Base-by-base conservation (phyloP, 2,888 invertebrate species). In the Phasia obesa region DNA sequence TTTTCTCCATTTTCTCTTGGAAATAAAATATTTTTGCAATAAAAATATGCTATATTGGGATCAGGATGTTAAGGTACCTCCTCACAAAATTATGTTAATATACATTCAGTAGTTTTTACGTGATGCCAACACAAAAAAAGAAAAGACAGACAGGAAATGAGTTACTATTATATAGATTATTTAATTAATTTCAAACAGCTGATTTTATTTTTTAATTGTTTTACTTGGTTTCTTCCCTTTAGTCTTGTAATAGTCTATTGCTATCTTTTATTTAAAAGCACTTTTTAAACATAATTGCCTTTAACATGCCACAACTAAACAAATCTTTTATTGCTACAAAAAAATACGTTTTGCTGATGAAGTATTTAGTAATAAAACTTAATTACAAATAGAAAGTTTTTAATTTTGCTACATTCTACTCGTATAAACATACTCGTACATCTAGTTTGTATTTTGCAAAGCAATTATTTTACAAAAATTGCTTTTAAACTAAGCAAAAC, bases 271-370 rank as follows among this genome's bases (percentile, higher is more conserved):
- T 21, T 19, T 62, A 25, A 35, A 65, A 35, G 23, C 69, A 74
- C 69, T 80, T 80, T 47, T 21, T 7, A 57, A 74, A 69, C 62
- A 76, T 81, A 76, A 81, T 81, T 71, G 59, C 70, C 65, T 76
- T 64, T 17, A 64, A 76, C 81, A 81, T 59, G 81, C 81, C 70
- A 81, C 70, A 76, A 65, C 31, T 17, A 76, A 74, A 59, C 44
- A 57, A 55, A 38, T 38, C 13, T 7, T 17, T 69, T 69, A 74
- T 74, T 62, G 53, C 73, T 21, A 21, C 42, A 49, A 59, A 60
- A n/a, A 67, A 60, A 4, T n/a, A 25, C 71, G 38, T 42, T 11
- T 15, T 49, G 25, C 35, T 17, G 42, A 51, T 53, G 62, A 62
- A 62, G 64, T 47, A 64, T 21, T 19, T 35, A 49, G 49, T 15